Conservation (phyloP, 2,113 vertebrate genomes). For the Calypte anna region DNA sequence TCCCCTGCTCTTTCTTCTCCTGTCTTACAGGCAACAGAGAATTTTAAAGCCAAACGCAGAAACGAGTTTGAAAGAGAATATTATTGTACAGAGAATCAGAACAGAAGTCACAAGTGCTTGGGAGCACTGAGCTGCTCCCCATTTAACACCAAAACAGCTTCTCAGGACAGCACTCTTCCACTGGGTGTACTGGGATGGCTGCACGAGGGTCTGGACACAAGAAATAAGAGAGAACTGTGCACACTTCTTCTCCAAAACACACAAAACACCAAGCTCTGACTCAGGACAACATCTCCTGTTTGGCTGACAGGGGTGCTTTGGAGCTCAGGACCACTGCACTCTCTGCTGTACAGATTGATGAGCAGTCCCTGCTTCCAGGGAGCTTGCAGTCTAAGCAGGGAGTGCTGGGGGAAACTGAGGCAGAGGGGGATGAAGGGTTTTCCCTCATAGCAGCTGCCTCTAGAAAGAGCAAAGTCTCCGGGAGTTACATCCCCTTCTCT, state of each 20-base stretch:
- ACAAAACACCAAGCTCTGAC: not conserved
- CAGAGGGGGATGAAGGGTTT: not conserved
- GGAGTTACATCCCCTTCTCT: not conserved
- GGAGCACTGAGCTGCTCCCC: not conserved
- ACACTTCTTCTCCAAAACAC: not conserved
- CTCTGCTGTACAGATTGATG: rapidly evolving
- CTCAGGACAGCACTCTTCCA: not conserved
- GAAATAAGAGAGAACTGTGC: not conserved
- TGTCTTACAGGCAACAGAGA: not conserved
- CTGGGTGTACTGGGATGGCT: not conserved
- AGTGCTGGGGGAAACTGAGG: not conserved
- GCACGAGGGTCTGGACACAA: not conserved
- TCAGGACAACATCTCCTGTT: not conserved
- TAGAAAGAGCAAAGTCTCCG: not conserved
- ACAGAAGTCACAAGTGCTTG: not conserved
- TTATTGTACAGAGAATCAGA: not conserved
- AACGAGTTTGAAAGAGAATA: not conserved
- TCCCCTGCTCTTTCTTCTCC: not conserved
- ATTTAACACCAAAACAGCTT: not conserved
- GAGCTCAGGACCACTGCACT: not conserved
- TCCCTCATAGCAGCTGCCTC: not conserved
- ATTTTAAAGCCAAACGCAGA: not conserved
- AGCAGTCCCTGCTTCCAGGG: not conserved
- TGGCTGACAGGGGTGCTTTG: not conserved
- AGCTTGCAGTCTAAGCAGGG: not conserved